phyloP scores from a whole-genome alignment of 2,113 vertebrate genomes.

The Eubucco bourcierii region DNA sequence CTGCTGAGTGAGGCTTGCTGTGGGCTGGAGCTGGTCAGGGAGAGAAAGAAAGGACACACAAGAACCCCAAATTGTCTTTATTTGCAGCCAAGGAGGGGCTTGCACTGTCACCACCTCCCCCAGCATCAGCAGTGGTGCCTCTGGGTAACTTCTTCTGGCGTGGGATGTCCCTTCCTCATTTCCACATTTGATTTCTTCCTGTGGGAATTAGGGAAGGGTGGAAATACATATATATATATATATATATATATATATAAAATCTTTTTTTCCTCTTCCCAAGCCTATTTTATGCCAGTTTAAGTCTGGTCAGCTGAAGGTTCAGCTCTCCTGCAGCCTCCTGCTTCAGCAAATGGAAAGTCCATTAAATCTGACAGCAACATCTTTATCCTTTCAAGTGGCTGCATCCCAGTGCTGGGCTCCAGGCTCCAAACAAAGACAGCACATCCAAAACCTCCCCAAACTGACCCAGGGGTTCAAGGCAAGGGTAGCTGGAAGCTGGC shows the following conservation, averaged over 20 bases:
- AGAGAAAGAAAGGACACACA: neutral
- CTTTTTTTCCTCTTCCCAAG: neutral
- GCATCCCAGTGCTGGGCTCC: neutral
- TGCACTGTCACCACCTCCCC: accelerated
- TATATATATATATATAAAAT: neutral
- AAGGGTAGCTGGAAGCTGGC: neutral
- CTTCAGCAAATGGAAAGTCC: neutral
- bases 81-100: neutral
- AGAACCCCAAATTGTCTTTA: neutral
- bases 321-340: neutral
- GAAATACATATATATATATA: too few species aligned
- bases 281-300: neutral
- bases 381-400: neutral
- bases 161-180: accelerated
- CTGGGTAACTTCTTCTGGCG: neutral
- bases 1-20: neutral
- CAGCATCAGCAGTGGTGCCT: neutral
- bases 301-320: neutral
- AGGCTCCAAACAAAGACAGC: neutral
- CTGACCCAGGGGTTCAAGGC: neutral
- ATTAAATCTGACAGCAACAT: neutral
- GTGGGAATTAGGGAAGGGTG: neutral
- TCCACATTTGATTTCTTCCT: neutral
- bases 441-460: neutral
- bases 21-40: neutral